Conservation (phyloP, 2,888 invertebrate species). For the Polydrusus tereticollis region DNA sequence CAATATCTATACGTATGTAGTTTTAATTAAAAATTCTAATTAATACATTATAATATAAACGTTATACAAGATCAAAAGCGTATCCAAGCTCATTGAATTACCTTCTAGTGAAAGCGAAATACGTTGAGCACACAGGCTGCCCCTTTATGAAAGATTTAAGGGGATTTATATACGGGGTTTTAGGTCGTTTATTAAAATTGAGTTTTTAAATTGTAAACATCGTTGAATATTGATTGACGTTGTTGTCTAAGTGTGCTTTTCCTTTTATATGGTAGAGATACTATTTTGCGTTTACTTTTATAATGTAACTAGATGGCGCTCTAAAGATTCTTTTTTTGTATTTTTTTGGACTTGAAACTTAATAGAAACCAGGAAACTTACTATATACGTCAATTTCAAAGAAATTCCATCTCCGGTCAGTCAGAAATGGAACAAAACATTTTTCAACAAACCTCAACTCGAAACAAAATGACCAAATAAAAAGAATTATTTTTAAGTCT, state of each 20-base stretch:
- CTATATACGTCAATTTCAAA: background rate
- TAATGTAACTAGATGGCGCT: too few relatives aligned
- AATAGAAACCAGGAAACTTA: background rate
- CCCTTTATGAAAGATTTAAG: constrained; percentile 36
- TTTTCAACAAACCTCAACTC: constrained; percentile 6
- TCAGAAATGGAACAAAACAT: constrained; percentile 3
- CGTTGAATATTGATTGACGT: constrained; percentile 43
- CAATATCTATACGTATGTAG: too few relatives aligned
- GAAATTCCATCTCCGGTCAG: background rate
- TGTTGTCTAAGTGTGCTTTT: constrained; percentile 8
- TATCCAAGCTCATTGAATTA: constrained; percentile 18
- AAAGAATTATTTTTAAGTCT: constrained; percentile 11
- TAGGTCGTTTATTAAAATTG: constrained; percentile 53
- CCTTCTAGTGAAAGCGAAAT: constrained; percentile 10
- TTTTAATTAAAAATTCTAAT: constrained; percentile 15
- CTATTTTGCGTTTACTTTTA: background rate
- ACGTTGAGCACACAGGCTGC: constrained; percentile 16
- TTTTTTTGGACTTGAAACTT: background rate
- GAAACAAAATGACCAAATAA: constrained; percentile 13
- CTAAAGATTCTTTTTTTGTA: background rate
- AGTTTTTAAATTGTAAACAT: constrained; percentile 61
- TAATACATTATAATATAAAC: background rate
- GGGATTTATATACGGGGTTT: constrained; percentile 27
- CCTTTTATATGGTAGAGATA: background rate
- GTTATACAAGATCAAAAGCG: constrained; percentile 23